A percentile compares a stretch with the other conserved stretches of the same genome.
These are phyloP conservation scores for Venusia cambrica DNA, from an alignment of 2,888 invertebrate species.

Conservation along the genomic window DNA sequence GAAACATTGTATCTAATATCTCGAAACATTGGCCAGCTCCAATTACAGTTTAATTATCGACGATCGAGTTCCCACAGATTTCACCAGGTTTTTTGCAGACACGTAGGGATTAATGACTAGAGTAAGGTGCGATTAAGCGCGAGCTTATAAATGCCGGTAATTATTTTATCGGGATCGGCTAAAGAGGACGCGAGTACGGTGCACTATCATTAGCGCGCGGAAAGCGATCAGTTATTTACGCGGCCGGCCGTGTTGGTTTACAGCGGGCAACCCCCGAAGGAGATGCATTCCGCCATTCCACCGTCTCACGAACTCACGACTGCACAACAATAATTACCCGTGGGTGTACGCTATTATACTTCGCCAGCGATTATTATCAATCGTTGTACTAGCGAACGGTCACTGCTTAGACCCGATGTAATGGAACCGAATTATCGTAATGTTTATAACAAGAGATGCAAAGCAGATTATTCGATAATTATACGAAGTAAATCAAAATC, in stretches of 20 bases:
- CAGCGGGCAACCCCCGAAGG: conserved; percentile 79
- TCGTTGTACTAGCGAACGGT: conserved; percentile 75
- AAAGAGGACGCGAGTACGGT: conserved; percentile 65
- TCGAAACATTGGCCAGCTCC: conserved; percentile 36
- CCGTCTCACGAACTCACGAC: conserved; percentile 80
- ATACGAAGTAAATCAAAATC: conserved; percentile 75
- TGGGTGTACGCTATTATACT: conserved; percentile 81
- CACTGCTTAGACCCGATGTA: conserved; percentile 76
- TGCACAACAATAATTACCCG: conserved; percentile 81
- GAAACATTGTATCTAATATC: conserved; percentile 31
- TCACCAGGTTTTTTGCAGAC: conserved; percentile 54
- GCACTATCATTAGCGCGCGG: conserved; percentile 77
- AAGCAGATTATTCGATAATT: conserved; percentile 80
- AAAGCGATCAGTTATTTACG: conserved; percentile 78
- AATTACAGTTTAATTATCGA: conserved; percentile 54
- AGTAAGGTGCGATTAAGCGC: conserved; percentile 63
- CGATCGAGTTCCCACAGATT: conserved; percentile 51
- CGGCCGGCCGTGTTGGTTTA: conserved; percentile 73
- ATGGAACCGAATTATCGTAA: conserved; percentile 79
- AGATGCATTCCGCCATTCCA: conserved; percentile 79
- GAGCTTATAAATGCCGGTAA: conserved; percentile 73
- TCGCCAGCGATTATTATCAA: conserved; percentile 81
- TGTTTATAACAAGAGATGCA: conserved; percentile 79
- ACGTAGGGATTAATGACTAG: conserved; percentile 54
- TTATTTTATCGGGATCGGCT: conserved; percentile 73